Evolutionary conservation across 2,888 invertebrate species (phyloP).

Genomic region (Drosophila birchii): DNA sequence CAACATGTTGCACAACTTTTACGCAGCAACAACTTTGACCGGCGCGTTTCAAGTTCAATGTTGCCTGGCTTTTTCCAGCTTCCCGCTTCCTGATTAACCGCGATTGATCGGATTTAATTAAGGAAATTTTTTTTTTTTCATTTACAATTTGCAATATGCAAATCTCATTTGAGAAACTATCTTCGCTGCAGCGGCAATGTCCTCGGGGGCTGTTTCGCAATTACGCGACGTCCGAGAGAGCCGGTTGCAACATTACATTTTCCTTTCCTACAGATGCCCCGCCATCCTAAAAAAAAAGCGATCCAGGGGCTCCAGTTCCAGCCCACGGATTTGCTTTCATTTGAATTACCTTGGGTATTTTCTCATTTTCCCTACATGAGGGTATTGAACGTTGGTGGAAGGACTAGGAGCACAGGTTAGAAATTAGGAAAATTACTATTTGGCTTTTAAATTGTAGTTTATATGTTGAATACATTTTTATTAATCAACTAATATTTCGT

Average conservation of each 20-base stretch:
- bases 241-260: slow-evolving; percentile 42
- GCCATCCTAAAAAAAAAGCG: slow-evolving; percentile 1
- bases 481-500: too few species aligned
- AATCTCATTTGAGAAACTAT: slow-evolving; percentile 28
- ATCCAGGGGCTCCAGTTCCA: slow-evolving; percentile 35
- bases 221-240: slow-evolving; percentile 52
- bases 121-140: slow-evolving; percentile 23
- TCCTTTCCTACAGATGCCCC: slow-evolving; percentile 31
- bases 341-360: slow-evolving; percentile 61
- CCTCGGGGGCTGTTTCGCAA: slow-evolving; percentile 71
- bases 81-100: slow-evolving; percentile 57
- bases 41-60: slow-evolving; percentile 70
- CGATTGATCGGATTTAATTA: slow-evolving; percentile 48
- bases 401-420: not conserved
- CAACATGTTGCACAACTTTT: slow-evolving; percentile 66
- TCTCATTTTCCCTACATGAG: slow-evolving; percentile 4
- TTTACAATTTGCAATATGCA: slow-evolving; percentile 37
- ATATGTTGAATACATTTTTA: too few species aligned
- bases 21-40: slow-evolving; percentile 50
- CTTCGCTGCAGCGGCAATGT: slow-evolving; percentile 16
- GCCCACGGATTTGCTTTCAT: slow-evolving; percentile 63
- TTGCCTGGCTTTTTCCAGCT: slow-evolving; percentile 52
- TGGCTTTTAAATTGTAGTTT: not conserved
- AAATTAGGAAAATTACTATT: too few species aligned
- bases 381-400: not conserved